These are phyloP conservation scores for Siniperca knerii DNA, from an alignment of 2,113 vertebrate species.

Conservation along the genomic window DNA sequence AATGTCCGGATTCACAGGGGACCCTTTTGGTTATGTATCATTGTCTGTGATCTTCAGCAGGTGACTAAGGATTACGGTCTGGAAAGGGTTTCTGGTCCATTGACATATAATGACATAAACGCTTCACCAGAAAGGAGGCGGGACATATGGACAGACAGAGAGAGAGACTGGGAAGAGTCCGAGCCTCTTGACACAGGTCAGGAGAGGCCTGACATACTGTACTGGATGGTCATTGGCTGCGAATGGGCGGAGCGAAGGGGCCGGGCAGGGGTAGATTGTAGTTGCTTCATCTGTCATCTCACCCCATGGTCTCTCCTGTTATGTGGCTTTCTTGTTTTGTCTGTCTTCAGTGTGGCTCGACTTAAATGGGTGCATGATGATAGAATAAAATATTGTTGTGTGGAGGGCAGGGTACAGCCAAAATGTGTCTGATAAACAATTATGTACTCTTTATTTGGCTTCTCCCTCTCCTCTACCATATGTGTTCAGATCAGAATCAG, in stretches of 20 bases:
- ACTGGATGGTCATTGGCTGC: slow-evolving; percentile 65
- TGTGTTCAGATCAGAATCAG: too few species aligned
- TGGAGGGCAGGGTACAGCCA: slow-evolving; percentile 38
- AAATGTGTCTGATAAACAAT: slow-evolving; percentile 18
- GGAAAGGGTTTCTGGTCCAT: slow-evolving; percentile 83
- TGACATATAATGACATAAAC: slow-evolving; percentile 85
- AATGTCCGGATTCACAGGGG: slow-evolving; percentile 67
- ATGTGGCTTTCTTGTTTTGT: slow-evolving; percentile 29
- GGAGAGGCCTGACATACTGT: slow-evolving; percentile 68
- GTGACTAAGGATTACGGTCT: slow-evolving; percentile 84
- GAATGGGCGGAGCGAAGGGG: slow-evolving; percentile 65
- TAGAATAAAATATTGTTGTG: neutral
- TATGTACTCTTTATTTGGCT: slow-evolving; percentile 31
- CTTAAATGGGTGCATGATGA: slow-evolving; percentile 61
- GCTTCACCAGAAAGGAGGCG: slow-evolving; percentile 81
- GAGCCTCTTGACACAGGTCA: slow-evolving; percentile 81
- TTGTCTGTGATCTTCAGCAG: slow-evolving; percentile 82
- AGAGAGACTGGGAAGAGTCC: slow-evolving; percentile 77
- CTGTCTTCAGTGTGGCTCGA: slow-evolving; percentile 44
- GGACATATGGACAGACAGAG: slow-evolving; percentile 83
- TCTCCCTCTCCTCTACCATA: slow-evolving; percentile 40
- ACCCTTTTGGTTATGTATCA: slow-evolving; percentile 65
- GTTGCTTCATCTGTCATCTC: slow-evolving; percentile 73
- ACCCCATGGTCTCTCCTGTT: slow-evolving; percentile 66
- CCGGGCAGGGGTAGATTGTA: slow-evolving; percentile 46